Base-by-base conservation (phyloP, 2,888 invertebrate genomes). In the Oxyteleia sp. region DNA sequence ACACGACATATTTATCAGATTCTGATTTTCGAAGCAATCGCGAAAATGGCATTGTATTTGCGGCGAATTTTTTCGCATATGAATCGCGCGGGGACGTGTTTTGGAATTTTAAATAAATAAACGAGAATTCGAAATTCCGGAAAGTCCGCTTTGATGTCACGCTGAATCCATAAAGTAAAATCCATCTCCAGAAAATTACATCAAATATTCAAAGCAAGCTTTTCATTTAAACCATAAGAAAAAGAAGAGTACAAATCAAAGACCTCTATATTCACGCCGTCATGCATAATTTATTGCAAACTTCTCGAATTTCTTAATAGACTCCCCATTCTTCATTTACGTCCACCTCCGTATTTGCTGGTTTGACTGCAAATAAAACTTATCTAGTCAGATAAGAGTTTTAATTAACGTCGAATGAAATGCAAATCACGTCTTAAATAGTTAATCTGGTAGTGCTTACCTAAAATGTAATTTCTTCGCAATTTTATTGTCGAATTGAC, bases 291-390 rank as follows among this genome's bases (percentile, higher is more conserved):
- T 84, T 71, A 76, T 79, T 61, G 55, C 74, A 57, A 75, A 79
- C 66, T 82, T 82, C 74, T 79, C 71, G 63, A 79, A 78, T 82
- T 69, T 66, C 74, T 79, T 82, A 75, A 75, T 82, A 81, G 78
- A 69, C 29, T 59, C 29, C 49, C 32, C 49, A 57, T 66, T 68
- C 59, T 74, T 63, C 47, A 63, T 38, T 61, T 68, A 61, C 61
- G 18, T 32, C 29, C 43, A 78, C 4, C 43, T 57, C 18, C 66
- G 49, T 63, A 49, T 74, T 81, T 74, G 74, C 23, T 74, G 45
- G 63, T 64, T 41, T 64, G 20, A 57, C 29, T 61, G 29, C 57
- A 49, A 74, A 63, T 61, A 45, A 53, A 72, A 79, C 49, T 66
- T 63, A 49, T 63, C 68, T 41, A 41, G 38, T 53, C 49, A 51